Percentiles rank a stretch among this genome's conserved stretches.
These are phyloP conservation scores for Dreissena rostriformis DNA, from an alignment of 1,140 invertebrate genomes.

Conservation along the genomic window DNA sequence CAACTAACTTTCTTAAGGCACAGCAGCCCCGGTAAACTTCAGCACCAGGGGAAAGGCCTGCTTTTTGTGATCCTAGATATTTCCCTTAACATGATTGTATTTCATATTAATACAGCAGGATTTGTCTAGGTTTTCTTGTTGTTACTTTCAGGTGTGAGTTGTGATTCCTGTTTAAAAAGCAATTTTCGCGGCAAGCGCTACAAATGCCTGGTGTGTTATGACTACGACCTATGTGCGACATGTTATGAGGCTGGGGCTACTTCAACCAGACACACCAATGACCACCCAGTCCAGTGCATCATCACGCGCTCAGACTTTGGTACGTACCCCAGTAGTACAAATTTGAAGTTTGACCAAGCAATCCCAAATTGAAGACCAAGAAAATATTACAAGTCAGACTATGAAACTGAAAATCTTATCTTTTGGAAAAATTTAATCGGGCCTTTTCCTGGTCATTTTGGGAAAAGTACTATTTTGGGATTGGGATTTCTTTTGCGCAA, in stretches of 20 bases:
- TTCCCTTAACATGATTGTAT: no score
- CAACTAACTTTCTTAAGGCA: no score
- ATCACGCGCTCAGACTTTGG: constrained; percentile 97
- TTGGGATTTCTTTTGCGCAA: no score
- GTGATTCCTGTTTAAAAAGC: constrained; percentile 99
- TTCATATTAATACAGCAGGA: background rate
- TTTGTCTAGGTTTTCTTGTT: background rate
- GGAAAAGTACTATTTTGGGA: no score
- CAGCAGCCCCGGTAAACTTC: no score
- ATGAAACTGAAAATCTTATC: no score
- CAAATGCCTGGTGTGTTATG: constrained; percentile 99
- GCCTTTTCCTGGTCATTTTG: no score
- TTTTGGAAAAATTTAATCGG: no score
- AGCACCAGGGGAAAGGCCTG: no score
- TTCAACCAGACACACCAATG: constrained; percentile 94
- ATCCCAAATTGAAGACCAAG: background rate
- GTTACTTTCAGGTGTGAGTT: constrained; percentile 90
- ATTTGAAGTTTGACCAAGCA: constrained; percentile 3
- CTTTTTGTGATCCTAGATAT: no score
- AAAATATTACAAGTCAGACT: background rate
- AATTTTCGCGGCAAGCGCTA: constrained; percentile 98
- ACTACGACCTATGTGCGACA: constrained; percentile 98
- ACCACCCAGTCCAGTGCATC: constrained; percentile 99
- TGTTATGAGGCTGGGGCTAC: constrained; percentile 97
- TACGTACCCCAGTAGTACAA: constrained; percentile 84